Evolutionary conservation across 2,797 vertebrate species (phyloP).

Genomic region (Semotilus atromaculatus): DNA sequence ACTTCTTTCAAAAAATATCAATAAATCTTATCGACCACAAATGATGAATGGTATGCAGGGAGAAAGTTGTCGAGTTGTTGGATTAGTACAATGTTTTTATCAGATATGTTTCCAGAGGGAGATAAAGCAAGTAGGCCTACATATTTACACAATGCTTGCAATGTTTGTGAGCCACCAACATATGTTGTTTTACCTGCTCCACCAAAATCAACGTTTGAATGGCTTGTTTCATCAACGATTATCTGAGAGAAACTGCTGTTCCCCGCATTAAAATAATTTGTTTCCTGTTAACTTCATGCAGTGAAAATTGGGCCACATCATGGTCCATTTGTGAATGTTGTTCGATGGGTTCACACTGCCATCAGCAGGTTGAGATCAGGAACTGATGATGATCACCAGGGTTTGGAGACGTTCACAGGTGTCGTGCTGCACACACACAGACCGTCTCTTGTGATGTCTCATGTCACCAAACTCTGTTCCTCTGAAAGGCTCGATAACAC

Average conservation of each 20-base stretch:
- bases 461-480: conserved; percentile 6
- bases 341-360: background rate
- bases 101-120: background rate
- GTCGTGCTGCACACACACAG: background rate
- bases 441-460: background rate
- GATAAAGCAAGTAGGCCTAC: no score
- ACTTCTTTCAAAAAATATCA: background rate
- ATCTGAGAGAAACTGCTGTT: background rate
- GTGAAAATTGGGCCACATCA: background rate
- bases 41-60: background rate
- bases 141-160: background rate
- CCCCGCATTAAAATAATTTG: background rate
- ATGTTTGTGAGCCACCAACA: background rate
- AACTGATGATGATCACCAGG: background rate
- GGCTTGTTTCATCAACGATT: background rate
- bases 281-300: background rate
- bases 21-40: background rate
- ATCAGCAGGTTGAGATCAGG: background rate
- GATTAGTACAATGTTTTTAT: background rate
- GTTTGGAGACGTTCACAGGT: background rate
- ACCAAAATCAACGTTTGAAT: background rate
- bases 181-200: background rate
- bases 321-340: no score
- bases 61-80: background rate
- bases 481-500: conserved; percentile 23